These are phyloP conservation scores for Microtus montanus DNA, from an alignment of 2,113 vertebrate genomes.

Conservation along the genomic window DNA sequence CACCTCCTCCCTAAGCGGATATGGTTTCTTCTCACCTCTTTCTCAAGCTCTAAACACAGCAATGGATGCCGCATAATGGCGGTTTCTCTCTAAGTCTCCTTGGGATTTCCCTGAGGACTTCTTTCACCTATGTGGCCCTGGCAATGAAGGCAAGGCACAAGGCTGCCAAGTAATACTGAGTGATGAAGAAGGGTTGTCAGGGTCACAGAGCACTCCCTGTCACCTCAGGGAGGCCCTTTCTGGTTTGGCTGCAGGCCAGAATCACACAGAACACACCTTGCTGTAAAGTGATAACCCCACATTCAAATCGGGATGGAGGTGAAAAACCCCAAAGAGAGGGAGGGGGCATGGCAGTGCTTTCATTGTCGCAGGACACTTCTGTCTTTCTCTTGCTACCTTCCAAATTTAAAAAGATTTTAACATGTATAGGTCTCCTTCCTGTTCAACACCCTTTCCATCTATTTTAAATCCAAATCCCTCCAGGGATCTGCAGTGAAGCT, in stretches of 20 bases:
- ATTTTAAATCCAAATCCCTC: background rate
- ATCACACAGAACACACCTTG: background rate
- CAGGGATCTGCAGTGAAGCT: background rate
- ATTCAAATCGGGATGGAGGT: background rate
- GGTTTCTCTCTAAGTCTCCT: background rate
- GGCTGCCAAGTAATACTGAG: background rate
- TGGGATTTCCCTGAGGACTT: background rate
- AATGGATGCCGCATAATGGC: background rate
- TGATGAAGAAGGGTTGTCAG: accelerated
- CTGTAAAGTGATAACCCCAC: background rate
- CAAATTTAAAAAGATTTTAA: background rate
- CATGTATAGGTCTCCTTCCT: background rate
- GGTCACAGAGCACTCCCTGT: background rate
- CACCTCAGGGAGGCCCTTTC: background rate
- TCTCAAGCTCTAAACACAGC: background rate
- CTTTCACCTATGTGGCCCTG: background rate
- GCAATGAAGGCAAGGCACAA: background rate
- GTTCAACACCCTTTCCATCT: background rate
- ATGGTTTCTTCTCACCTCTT: background rate
- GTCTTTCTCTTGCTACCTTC: background rate
- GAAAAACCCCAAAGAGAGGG: background rate
- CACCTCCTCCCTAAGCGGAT: background rate
- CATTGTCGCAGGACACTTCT: accelerated
- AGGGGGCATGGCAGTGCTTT: background rate
- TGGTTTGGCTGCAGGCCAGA: accelerated